A percentile compares a stretch with the other conserved stretches of the same genome.
phyloP scores from a whole-genome alignment of 2,888 invertebrate species.

The Leucophora obtusa region DNA sequence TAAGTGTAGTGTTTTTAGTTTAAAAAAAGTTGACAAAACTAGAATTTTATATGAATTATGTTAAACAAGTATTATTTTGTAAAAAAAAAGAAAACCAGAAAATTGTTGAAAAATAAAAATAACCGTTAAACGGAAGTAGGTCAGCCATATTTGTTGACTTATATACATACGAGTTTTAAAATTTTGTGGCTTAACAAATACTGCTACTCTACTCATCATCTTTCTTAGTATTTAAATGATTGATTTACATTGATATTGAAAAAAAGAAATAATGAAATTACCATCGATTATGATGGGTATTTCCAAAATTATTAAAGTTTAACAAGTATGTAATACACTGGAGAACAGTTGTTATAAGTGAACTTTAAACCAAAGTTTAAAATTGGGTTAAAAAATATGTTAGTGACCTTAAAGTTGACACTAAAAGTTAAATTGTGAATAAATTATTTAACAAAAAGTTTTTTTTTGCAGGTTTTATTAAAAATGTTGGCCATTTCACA shows the following conservation, averaged over 20 bases:
- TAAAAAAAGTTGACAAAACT: constrained; percentile 3
- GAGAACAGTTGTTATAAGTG: neutral
- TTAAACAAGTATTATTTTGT: neutral
- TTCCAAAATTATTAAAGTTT: neutral
- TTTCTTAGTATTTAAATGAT: constrained; percentile 51
- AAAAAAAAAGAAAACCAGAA: constrained; percentile 38
- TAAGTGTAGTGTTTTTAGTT: constrained; percentile 36
- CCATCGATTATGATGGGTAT: neutral
- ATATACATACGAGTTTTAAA: neutral
- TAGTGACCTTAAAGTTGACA: too few relatives aligned
- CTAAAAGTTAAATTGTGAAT: too few relatives aligned
- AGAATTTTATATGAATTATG: neutral
- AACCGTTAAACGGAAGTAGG: constrained; percentile 62
- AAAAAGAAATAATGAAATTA: neutral
- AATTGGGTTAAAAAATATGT: too few relatives aligned
- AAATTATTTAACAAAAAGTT: too few relatives aligned
- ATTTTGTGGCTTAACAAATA: constrained; percentile 16
- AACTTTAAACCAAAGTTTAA: neutral
- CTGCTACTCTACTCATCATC: constrained; percentile 6
- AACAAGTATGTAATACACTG: neutral
- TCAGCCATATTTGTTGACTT: constrained; percentile 40
- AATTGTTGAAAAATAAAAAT: constrained; percentile 13
- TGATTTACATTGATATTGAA: constrained; percentile 37
- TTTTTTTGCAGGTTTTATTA: too few relatives aligned
- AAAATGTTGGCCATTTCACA: too few relatives aligned